Evolutionary conservation across 2,797 vertebrate genomes (phyloP).

Genomic region (Eremophila alpestris): DNA sequence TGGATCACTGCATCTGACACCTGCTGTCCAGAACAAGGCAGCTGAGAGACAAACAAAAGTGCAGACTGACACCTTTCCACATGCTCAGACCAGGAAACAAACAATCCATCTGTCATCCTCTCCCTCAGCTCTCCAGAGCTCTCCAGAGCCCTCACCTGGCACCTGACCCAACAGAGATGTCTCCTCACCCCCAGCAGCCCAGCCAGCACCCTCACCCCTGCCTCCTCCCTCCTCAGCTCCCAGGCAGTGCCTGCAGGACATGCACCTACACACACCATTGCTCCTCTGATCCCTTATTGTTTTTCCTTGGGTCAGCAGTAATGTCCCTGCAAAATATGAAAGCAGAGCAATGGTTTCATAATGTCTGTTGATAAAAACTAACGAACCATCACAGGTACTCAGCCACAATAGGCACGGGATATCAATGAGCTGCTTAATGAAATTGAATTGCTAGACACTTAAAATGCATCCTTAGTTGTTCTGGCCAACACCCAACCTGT

Average conservation of each 20-base stretch:
- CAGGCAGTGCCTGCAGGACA: not conserved
- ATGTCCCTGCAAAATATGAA: not conserved
- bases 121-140: not conserved
- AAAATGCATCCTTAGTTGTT: slow-evolving; percentile 41
- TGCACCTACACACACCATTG: accelerated
- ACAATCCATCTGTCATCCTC: not conserved
- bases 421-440: slow-evolving; percentile 34
- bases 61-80: not conserved
- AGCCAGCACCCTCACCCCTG: not conserved
- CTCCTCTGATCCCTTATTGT: not conserved
- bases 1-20: not conserved
- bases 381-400: not conserved
- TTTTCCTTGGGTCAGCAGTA: not conserved
- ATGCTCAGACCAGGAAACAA: not conserved
- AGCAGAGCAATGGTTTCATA: slow-evolving; percentile 16
- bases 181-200: not conserved
- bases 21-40: not conserved
- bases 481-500: slow-evolving; percentile 2
- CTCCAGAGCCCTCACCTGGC: accelerated
- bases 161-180: not conserved
- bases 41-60: not conserved
- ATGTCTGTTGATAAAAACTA: slow-evolving; percentile 55
- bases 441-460: slow-evolving; percentile 1
- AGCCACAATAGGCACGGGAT: not conserved
- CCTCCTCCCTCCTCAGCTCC: not conserved